Evolutionary conservation across 2,888 invertebrate species (phyloP).

Genomic region (Liopterus haemorrhoidalis): DNA sequence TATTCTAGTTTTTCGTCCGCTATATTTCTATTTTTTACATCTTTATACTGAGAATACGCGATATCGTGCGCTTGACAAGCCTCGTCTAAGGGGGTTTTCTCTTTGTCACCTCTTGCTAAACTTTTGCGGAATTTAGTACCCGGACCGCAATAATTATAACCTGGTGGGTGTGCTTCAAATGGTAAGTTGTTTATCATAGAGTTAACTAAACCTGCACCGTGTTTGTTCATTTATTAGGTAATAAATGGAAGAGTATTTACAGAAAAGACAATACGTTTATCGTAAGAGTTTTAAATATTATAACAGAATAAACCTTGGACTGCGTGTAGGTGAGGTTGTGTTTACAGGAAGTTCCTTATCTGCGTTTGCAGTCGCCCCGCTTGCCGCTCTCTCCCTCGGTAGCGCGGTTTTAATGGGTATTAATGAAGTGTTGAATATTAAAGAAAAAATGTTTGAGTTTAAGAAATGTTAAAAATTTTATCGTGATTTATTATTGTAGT

Average conservation of each 20-base stretch:
- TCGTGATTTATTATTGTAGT: not conserved
- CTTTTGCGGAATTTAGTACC: constrained; percentile 23
- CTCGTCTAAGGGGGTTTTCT: constrained; percentile 24
- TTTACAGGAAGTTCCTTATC: constrained; percentile 13
- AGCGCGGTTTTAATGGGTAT: constrained; percentile 2
- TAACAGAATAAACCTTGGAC: constrained; percentile 11
- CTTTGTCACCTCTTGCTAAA: constrained; percentile 21
- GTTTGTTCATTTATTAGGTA: constrained; percentile 4
- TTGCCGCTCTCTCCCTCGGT: constrained; percentile 6
- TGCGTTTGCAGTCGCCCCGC: constrained; percentile 12
- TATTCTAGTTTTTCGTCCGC: constrained; percentile 17
- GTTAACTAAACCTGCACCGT: constrained; percentile 10
- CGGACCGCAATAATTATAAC: constrained; percentile 25
- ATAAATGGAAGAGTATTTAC: constrained; percentile 19
- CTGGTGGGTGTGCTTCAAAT: constrained; percentile 22
- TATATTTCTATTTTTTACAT: too few relatives aligned
- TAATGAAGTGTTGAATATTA: constrained; percentile 6
- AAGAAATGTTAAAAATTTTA: constrained; percentile 6
- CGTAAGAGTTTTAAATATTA: constrained; percentile 18
- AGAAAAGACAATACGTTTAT: constrained; percentile 17
- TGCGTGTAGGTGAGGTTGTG: constrained; percentile 11
- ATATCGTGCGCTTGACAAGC: too few relatives aligned
- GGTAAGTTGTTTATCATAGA: constrained; percentile 17
- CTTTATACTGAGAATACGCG: constrained; percentile 25
- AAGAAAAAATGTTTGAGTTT: constrained; percentile 7